Conservation (phyloP, 2,888 invertebrate genomes). For the Poecilobothrus nobilitatus region DNA sequence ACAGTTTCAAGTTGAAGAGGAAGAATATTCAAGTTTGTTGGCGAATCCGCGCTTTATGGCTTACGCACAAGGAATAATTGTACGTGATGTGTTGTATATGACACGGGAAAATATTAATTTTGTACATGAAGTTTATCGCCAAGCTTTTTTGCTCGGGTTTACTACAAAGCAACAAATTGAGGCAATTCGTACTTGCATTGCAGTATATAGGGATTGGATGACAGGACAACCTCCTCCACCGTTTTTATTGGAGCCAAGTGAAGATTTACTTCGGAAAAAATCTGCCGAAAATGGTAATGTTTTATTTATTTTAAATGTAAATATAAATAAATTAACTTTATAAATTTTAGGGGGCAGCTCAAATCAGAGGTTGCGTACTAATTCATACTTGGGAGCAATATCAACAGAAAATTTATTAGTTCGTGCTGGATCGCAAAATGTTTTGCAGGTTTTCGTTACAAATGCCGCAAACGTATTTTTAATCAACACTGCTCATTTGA, state of each 20-base stretch:
- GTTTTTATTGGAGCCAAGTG: constrained; percentile 66
- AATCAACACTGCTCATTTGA: constrained; percentile 45
- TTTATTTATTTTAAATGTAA: constrained; percentile 27
- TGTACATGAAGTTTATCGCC: constrained; percentile 86
- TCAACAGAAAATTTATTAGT: constrained; percentile 70
- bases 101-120: constrained; percentile 89
- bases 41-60: constrained; percentile 30
- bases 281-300: constrained; percentile 23
- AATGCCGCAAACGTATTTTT: constrained; percentile 93
- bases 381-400: constrained; percentile 78
- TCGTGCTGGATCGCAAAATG: constrained; percentile 69
- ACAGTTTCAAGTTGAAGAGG: constrained; percentile 38
- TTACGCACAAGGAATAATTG: constrained; percentile 51
- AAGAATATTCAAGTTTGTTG: constrained; percentile 34
- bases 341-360: constrained; percentile 44
- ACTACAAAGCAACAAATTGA: constrained; percentile 61
- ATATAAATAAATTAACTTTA: constrained; percentile 34
- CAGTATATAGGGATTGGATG: constrained; percentile 93
- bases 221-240: constrained; percentile 71
- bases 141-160: constrained; percentile 85
- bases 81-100: constrained; percentile 78
- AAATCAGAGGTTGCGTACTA: constrained; percentile 58
- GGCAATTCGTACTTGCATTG: constrained; percentile 79
- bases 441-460: constrained; percentile 65
- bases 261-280: constrained; percentile 32